Percentiles rank a stretch among this genome's conserved stretches.
phyloP scores from a whole-genome alignment of 2,113 vertebrate genomes.

The Cyprinodon variegatus region DNA sequence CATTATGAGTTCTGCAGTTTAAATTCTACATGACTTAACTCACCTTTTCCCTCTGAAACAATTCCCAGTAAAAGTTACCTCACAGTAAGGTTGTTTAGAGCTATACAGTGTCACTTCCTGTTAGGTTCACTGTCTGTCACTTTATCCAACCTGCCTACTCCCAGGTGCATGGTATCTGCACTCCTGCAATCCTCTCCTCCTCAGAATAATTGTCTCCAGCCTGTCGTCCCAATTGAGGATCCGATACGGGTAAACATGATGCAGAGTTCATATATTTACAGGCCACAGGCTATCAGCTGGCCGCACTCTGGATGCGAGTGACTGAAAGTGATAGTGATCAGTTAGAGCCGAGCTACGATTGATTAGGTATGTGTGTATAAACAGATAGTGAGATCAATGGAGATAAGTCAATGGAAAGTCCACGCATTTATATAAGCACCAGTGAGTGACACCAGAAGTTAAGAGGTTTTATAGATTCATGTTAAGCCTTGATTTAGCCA shows the following conservation, averaged over 20 bases:
- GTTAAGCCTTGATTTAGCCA: background rate
- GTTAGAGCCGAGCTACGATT: conserved; percentile 56
- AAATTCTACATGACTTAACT: conserved; percentile 41
- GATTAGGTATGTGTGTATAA: conserved; percentile 67
- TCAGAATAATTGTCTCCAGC: conserved; percentile 51
- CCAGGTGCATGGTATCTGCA: conserved; percentile 8
- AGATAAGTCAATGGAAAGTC: conserved; percentile 55
- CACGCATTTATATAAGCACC: conserved; percentile 44
- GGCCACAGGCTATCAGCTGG: conserved; percentile 61
- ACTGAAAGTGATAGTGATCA: conserved; percentile 77
- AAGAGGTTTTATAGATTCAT: conserved; percentile 30
- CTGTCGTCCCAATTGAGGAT: conserved; percentile 60
- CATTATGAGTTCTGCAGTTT: no score
- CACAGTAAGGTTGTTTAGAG: conserved; percentile 29
- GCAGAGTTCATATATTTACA: conserved; percentile 67
- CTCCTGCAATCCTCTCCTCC: conserved; percentile 44
- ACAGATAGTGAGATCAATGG: conserved; percentile 58
- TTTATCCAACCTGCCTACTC: conserved; percentile 42
- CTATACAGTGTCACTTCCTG: conserved; percentile 23
- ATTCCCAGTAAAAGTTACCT: conserved; percentile 18
- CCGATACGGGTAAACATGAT: conserved; percentile 63
- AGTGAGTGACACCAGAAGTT: conserved; percentile 20
- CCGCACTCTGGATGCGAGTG: conserved; percentile 56
- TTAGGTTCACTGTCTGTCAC: conserved; percentile 25
- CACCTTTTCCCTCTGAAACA: conserved; percentile 21